These are phyloP conservation scores for Solenodon paradoxus DNA, from an alignment of 2,113 vertebrate species.

Conservation along the genomic window DNA sequence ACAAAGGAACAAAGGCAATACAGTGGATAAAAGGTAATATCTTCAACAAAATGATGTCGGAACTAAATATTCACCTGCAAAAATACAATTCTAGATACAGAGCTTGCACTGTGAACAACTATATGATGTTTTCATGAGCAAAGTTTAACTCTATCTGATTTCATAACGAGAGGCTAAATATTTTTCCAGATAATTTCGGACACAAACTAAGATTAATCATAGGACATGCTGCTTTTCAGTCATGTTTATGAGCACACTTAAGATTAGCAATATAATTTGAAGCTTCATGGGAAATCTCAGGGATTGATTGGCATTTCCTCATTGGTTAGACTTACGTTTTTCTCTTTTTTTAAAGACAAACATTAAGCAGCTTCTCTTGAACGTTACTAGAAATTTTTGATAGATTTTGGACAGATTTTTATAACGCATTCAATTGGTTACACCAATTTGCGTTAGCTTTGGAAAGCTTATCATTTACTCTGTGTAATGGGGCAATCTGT, in stretches of 20 bases:
- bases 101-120: background rate
- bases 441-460: background rate
- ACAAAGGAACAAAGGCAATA: background rate
- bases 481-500: background rate
- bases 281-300: background rate
- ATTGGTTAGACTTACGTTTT: conserved; percentile 1
- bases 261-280: background rate
- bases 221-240: background rate
- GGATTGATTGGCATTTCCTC: background rate
- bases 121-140: background rate
- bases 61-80: background rate
- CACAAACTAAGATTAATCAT: background rate
- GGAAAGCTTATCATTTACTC: background rate
- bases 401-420: background rate
- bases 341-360: conserved; percentile 22
- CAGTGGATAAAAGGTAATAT: background rate
- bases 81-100: background rate
- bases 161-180: background rate
- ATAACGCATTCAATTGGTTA: background rate
- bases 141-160: background rate
- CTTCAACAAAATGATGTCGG: background rate
- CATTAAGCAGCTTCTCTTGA: background rate
- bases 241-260: background rate
- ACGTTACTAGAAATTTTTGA: background rate
- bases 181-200: background rate